Percentiles rank a stretch among this genome's conserved stretches.
Evolutionary conservation across 2,113 vertebrate species (phyloP).

Genomic region (Eupsittula cactorum): DNA sequence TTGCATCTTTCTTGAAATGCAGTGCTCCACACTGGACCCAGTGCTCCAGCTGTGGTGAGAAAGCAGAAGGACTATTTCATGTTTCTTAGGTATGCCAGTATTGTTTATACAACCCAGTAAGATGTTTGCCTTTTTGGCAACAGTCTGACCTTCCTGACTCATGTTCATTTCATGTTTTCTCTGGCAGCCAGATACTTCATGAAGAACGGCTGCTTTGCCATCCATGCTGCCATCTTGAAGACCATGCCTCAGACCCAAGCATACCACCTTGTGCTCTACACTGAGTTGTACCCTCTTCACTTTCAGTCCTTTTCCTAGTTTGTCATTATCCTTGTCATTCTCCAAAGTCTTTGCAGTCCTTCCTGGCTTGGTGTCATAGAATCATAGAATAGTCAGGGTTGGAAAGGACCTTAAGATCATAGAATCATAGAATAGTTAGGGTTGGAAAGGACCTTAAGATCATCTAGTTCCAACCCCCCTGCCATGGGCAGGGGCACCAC

Average conservation of each 20-base stretch:
- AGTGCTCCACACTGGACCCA: background rate
- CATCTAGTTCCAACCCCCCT: background rate
- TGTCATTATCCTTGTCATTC: background rate
- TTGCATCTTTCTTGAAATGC: background rate
- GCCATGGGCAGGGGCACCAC: background rate
- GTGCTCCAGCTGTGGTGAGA: background rate
- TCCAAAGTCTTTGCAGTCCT: background rate
- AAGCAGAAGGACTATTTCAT: slow-evolving; percentile 6
- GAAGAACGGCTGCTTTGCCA: background rate
- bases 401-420: background rate
- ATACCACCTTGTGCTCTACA: background rate
- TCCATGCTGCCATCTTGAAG: background rate
- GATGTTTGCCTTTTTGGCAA: background rate
- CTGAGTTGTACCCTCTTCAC: background rate
- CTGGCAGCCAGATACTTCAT: background rate
- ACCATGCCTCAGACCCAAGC: background rate
- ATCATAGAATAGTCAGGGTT: background rate
- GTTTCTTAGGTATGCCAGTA: background rate
- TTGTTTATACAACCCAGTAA: background rate
- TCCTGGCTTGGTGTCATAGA: background rate
- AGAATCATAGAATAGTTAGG: background rate
- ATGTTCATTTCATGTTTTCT: background rate
- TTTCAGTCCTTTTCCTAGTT: background rate
- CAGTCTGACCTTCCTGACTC: background rate
- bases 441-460: background rate